Percentiles rank a stretch among this genome's conserved stretches.
phyloP scores from a whole-genome alignment of 2,888 invertebrate species.

The Melinopterus prodromus region DNA sequence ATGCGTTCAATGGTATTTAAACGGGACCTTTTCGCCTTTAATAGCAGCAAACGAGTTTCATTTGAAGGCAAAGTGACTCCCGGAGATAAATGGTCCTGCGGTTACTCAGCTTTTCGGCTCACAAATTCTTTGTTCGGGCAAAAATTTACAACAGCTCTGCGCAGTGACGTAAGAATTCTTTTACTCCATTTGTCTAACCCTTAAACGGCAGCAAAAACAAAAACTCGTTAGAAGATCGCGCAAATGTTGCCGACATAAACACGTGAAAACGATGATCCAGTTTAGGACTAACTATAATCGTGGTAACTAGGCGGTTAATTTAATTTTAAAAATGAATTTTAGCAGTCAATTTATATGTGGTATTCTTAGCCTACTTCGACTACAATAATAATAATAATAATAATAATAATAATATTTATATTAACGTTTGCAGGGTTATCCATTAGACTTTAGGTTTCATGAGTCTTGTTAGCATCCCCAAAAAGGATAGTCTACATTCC shows the following conservation, averaged over 20 bases:
- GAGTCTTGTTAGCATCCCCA: neutral
- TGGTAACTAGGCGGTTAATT: neutral
- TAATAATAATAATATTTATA: too few relatives aligned
- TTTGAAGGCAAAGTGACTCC: neutral
- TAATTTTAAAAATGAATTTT: neutral
- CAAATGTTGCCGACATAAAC: neutral
- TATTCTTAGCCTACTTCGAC: too few relatives aligned
- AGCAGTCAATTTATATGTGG: too few relatives aligned
- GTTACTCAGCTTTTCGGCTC: slow-evolving; percentile 20
- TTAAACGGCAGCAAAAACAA: neutral
- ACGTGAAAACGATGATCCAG: neutral
- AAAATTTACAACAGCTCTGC: neutral
- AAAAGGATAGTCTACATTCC: neutral
- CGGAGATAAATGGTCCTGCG: slow-evolving; percentile 21
- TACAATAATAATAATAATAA: too few relatives aligned
- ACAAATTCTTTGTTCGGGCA: slow-evolving; percentile 12
- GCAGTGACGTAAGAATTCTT: neutral
- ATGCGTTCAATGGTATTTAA: neutral
- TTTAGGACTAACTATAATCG: neutral
- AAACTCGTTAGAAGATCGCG: neutral
- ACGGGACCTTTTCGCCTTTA: neutral
- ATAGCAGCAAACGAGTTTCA: neutral
- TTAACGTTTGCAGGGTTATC: too few relatives aligned
- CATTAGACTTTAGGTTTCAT: neutral
- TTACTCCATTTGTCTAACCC: neutral